Evolutionary conservation across 2,113 vertebrate genomes (phyloP).

Genomic region (Albula glossodonta): DNA sequence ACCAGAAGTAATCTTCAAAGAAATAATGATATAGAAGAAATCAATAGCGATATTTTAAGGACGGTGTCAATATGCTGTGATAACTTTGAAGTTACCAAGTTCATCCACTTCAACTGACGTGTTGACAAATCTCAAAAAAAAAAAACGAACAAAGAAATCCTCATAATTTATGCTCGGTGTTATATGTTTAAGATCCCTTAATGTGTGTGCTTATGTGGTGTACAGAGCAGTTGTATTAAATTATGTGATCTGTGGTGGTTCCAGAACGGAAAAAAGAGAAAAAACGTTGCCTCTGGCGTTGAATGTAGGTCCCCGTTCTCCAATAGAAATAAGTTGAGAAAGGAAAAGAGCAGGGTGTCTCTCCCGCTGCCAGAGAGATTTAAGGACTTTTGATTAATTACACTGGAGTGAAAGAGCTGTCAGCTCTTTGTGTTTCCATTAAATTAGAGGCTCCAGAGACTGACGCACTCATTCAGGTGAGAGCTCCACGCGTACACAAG

Average conservation of each 20-base stretch:
- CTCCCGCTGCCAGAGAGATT: constrained; percentile 47
- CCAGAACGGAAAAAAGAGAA: constrained; percentile 16
- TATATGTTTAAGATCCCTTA: neutral
- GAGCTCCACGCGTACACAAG: constrained; percentile 46
- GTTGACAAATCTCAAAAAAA: no score
- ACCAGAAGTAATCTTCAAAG: neutral
- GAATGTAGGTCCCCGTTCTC: constrained; percentile 52
- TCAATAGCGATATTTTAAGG: neutral
- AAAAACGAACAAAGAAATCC: neutral
- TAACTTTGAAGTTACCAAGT: neutral
- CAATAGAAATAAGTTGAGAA: constrained; percentile 51
- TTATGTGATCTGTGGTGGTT: neutral
- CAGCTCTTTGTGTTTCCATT: constrained; percentile 62
- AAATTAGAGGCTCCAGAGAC: constrained; percentile 67
- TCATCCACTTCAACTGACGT: neutral
- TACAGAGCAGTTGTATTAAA: neutral
- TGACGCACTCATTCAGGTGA: constrained; percentile 62
- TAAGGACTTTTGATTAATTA: constrained; percentile 68
- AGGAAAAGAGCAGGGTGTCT: constrained; percentile 39
- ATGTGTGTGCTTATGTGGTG: neutral
- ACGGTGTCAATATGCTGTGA: neutral
- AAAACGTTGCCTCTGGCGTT: constrained; percentile 63
- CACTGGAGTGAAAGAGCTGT: constrained; percentile 57
- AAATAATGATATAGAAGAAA: neutral
- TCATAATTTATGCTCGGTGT: neutral